A percentile compares a stretch with the other conserved stretches of the same genome.
Conservation (phyloP, 2,888 invertebrate species). For the Diachrysia chrysitis region DNA sequence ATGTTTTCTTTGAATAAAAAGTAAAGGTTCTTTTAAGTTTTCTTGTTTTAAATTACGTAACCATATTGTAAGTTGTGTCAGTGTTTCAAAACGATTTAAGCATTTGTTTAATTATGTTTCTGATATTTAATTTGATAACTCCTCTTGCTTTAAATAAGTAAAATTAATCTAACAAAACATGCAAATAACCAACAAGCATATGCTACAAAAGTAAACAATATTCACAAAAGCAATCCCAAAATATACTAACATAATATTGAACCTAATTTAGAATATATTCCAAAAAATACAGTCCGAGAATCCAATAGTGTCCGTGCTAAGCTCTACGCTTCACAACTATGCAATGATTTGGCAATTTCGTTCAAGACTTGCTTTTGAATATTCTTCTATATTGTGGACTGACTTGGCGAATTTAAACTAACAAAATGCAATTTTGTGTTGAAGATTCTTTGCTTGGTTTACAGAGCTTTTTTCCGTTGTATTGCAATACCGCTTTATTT, state of each 20-base stretch:
- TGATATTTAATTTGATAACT: too few relatives aligned
- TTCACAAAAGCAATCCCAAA: not conserved
- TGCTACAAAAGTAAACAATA: not conserved
- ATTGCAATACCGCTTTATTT: constrained; percentile 2
- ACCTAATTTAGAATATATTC: constrained; percentile 58
- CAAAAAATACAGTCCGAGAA: constrained; percentile 57
- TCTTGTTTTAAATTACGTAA: not conserved
- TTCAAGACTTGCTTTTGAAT: constrained; percentile 69
- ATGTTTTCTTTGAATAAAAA: too few relatives aligned
- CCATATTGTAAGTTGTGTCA: too few relatives aligned
- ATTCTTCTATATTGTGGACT: constrained; percentile 68
- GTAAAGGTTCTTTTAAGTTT: too few relatives aligned
- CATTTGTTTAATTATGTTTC: too few relatives aligned
- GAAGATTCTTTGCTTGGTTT: constrained; percentile 15
- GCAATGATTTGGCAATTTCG: constrained; percentile 78
- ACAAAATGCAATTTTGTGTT: constrained; percentile 53
- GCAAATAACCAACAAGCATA: not conserved
- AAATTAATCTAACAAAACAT: not conserved
- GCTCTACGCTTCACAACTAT: constrained; percentile 50
- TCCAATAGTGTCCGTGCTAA: constrained; percentile 62
- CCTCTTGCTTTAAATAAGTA: not conserved
- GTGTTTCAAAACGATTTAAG: too few relatives aligned
- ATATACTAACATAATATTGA: constrained; percentile 20
- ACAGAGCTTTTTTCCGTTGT: constrained; percentile 1
- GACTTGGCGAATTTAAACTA: constrained; percentile 54